Evolutionary conservation across 2,113 vertebrate species (phyloP).

Genomic region (Parotia lawesii): DNA sequence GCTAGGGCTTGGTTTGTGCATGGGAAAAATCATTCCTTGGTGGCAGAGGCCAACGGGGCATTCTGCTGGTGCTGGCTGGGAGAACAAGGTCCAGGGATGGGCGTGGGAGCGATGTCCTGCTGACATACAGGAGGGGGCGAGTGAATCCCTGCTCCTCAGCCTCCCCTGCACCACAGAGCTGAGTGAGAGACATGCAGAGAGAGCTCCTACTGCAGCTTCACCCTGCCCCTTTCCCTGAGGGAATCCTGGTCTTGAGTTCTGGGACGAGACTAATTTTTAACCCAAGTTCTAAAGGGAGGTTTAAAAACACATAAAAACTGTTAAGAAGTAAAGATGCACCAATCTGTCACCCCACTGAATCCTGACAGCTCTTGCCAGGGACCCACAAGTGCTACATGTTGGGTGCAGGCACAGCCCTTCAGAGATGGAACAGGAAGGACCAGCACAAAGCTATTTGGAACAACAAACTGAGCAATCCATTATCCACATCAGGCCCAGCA

Average conservation of each 20-base stretch:
- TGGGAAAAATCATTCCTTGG: background rate
- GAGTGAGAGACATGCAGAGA: background rate
- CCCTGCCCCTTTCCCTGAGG: background rate
- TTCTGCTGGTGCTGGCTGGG: background rate
- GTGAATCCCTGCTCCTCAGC: background rate
- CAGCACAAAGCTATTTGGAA: background rate
- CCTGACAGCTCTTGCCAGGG: background rate
- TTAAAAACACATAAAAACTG: background rate
- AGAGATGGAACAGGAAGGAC: background rate
- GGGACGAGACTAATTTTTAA: background rate
- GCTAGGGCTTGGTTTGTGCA: background rate
- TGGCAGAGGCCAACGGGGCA: background rate
- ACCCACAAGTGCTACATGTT: background rate
- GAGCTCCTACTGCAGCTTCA: background rate
- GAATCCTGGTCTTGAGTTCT: background rate
- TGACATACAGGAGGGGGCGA: accelerated
- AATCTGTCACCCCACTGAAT: background rate
- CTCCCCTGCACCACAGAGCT: background rate
- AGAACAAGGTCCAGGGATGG: background rate
- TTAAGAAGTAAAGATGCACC: background rate
- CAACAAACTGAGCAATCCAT: background rate
- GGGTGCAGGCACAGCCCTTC: background rate
- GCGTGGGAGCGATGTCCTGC: accelerated
- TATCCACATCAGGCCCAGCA: background rate
- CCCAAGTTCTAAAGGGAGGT: background rate